A percentile compares a stretch with the other conserved stretches of the same genome.
phyloP scores from a whole-genome alignment of 1,140 invertebrate species.

The Dendrolimus punctatus region DNA sequence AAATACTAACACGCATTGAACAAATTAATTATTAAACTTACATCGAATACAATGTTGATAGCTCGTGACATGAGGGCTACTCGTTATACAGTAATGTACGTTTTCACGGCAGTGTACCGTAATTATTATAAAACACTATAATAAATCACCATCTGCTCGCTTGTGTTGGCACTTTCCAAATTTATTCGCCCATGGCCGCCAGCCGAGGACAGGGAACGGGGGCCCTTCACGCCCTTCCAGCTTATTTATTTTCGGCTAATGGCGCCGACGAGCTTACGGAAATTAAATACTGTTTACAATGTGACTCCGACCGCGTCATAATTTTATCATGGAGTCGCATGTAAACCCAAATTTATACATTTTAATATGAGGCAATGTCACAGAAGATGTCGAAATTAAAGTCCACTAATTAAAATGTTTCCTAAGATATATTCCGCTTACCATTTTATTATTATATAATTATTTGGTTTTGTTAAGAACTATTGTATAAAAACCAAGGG shows the following conservation, averaged over 20 bases:
- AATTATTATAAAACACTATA: conserved; percentile 64
- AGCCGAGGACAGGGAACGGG: conserved; percentile 18
- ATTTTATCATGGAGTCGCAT: conserved; percentile 21
- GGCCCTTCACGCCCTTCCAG: conserved; percentile 44
- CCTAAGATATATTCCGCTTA: no score
- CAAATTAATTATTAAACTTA: no score
- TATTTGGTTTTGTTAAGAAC: no score
- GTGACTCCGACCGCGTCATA: conserved; percentile 25
- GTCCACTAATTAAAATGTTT: no score
- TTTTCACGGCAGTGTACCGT: conserved; percentile 10
- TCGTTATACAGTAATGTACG: no score
- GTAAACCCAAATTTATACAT: conserved; percentile 20
- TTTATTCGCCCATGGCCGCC: conserved; percentile 35
- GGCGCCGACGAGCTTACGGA: conserved; percentile 40
- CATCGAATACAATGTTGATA: no score
- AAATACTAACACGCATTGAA: no score
- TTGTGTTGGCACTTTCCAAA: conserved; percentile 56
- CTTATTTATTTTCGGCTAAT: conserved; percentile 56
- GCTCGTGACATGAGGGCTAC: no score
- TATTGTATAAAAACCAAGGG: no score
- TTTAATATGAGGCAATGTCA: conserved; percentile 3
- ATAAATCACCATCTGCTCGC: conserved; percentile 64
- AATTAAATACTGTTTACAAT: conserved; percentile 44
- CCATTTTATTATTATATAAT: no score
- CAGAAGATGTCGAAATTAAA: no score